Evolutionary conservation across 2,797 vertebrate species (phyloP).

Genomic region (Melanotaenia boesemani): DNA sequence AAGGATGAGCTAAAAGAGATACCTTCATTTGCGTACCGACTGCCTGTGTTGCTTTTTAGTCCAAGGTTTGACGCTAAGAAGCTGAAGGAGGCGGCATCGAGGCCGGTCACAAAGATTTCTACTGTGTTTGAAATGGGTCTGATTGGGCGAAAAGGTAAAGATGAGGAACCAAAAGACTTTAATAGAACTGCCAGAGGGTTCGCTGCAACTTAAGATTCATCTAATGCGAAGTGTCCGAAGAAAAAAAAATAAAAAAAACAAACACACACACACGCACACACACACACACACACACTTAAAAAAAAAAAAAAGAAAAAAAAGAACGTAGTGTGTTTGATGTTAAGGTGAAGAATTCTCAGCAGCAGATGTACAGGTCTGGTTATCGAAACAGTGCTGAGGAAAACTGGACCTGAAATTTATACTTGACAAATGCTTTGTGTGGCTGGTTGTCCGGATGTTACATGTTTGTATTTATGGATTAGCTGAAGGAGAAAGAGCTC

Average conservation of each 20-base stretch:
- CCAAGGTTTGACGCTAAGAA: conserved; percentile 94
- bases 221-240: conserved; percentile 33
- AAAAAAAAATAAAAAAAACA: conserved; percentile 37
- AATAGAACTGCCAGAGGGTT: conserved; percentile 92
- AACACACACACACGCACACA: conserved; percentile 4
- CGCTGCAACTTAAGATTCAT: conserved; percentile 66
- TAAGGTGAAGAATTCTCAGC: conserved; percentile 66
- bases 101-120: conserved; percentile 84
- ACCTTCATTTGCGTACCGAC: conserved; percentile 75
- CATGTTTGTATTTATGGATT: conserved; percentile 48
- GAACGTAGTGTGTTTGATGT: conserved; percentile 57
- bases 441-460: conserved; percentile 47
- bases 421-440: conserved; percentile 65
- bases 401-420: conserved; percentile 58
- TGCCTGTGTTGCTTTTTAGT: conserved; percentile 91
- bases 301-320: conserved; percentile 32
- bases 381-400: conserved; percentile 40
- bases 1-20: conserved; percentile 64
- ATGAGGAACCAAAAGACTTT: conserved; percentile 90
- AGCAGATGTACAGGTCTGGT: conserved; percentile 57
- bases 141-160: conserved; percentile 80
- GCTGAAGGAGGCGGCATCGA: conserved; percentile 88
- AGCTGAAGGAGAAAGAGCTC: conserved; percentile 24
- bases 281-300: conserved; percentile 20
- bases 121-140: conserved; percentile 85